These are phyloP conservation scores for Polypedilum vanderplanki DNA, from an alignment of 1,140 invertebrate species.

Conservation along the genomic window DNA sequence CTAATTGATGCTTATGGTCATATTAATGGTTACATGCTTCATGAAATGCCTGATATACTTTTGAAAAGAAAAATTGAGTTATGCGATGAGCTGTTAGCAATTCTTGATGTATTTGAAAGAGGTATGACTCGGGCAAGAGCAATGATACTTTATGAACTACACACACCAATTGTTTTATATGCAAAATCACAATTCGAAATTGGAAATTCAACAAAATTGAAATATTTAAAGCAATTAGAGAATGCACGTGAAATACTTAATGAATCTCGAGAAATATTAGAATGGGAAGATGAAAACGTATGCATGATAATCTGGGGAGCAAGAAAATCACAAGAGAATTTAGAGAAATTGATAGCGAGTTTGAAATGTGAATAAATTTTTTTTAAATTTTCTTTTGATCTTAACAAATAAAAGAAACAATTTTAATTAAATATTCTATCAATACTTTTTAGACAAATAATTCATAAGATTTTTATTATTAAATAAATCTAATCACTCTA, in stretches of 20 bases:
- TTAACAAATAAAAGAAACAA: too few species aligned
- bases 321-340: background rate
- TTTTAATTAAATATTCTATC: too few species aligned
- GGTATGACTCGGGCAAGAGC: slow-evolving; percentile 69
- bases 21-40: slow-evolving; percentile 59
- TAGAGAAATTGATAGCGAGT: slow-evolving; percentile 4
- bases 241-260: background rate
- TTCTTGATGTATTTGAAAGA: slow-evolving; percentile 66
- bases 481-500: too few species aligned
- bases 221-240: slow-evolving; percentile 21
- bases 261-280: background rate
- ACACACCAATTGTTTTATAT: slow-evolving; percentile 63
- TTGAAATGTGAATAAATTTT: background rate
- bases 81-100: slow-evolving; percentile 57
- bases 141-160: slow-evolving; percentile 68
- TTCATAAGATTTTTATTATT: too few species aligned
- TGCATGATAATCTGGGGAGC: background rate
- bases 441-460: too few species aligned
- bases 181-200: slow-evolving; percentile 45
- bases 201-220: background rate
- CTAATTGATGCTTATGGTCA: slow-evolving; percentile 70
- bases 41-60: slow-evolving; percentile 61
- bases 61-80: slow-evolving; percentile 68
- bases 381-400: too few species aligned
- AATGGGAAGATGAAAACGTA: slow-evolving; percentile 10